A percentile compares a stretch with the other conserved stretches of the same genome.
These are phyloP conservation scores for Sciurus carolinensis DNA, from an alignment of 2,797 vertebrate species.

Conservation along the genomic window DNA sequence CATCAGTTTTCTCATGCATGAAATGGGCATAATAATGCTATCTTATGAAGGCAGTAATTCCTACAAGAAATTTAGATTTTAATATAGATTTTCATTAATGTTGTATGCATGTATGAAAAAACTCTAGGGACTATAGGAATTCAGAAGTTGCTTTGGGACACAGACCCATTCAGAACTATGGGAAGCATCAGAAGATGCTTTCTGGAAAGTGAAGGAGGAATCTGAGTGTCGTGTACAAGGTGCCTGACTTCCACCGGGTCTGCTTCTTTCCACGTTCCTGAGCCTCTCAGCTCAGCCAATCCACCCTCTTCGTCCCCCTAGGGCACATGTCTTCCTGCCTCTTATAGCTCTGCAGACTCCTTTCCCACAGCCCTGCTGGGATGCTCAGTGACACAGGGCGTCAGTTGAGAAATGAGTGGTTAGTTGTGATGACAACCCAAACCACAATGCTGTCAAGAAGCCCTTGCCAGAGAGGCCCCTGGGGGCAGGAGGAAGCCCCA, in stretches of 20 bases:
- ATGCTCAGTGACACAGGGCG: neutral
- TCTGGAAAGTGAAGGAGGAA: neutral
- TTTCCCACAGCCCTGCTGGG: conserved; percentile 62
- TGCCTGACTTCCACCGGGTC: rapidly evolving
- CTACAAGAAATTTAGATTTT: neutral
- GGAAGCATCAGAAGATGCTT: neutral
- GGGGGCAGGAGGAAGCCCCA: conserved; percentile 61
- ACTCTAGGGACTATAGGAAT: neutral
- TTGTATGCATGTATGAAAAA: rapidly evolving
- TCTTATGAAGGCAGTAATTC: neutral
- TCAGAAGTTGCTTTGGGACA: neutral
- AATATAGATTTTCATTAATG: rapidly evolving
- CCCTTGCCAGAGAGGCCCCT: conserved; percentile 53
- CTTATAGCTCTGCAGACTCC: neutral
- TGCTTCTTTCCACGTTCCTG: neutral
- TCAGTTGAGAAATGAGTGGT: conserved; percentile 76
- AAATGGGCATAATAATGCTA: neutral
- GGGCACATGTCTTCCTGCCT: neutral
- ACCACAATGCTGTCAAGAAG: conserved; percentile 74
- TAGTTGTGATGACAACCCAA: conserved; percentile 68
- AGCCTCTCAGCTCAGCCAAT: rapidly evolving
- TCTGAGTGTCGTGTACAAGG: neutral
- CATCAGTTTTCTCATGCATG: neutral
- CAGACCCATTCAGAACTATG: neutral
- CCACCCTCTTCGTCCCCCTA: neutral